A percentile compares a stretch with the other conserved stretches of the same genome.
Evolutionary conservation across 2,113 vertebrate species (phyloP).

Genomic region (Lampris incognitus): DNA sequence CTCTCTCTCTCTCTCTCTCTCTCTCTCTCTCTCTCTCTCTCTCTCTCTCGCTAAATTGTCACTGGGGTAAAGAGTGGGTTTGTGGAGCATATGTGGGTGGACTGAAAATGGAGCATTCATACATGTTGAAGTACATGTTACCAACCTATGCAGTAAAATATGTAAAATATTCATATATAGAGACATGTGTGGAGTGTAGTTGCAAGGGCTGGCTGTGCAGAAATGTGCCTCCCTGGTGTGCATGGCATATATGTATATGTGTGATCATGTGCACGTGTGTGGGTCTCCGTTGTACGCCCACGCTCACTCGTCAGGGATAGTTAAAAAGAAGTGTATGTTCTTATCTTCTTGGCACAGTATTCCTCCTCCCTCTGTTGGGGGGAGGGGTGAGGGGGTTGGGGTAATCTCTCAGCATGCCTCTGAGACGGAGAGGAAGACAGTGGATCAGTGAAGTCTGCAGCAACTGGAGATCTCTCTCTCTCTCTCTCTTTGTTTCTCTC

Average conservation of each 20-base stretch:
- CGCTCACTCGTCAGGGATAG: not conserved
- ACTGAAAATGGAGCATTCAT: slow-evolving; percentile 5
- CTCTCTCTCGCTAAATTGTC: not conserved
- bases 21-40: not conserved
- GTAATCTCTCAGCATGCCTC: slow-evolving; percentile 73
- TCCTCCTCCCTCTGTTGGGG: slow-evolving; percentile 59
- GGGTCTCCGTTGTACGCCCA: not conserved
- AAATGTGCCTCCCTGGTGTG: not conserved
- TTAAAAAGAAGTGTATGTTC: slow-evolving; percentile 44
- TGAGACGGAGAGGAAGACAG: slow-evolving; percentile 59
- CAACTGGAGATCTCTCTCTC: slow-evolving; percentile 50
- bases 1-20: not conserved
- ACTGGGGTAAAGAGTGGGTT: not conserved
- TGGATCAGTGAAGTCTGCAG: slow-evolving; percentile 71
- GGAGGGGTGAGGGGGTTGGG: not conserved
- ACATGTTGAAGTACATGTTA: not conserved
- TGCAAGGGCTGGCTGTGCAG: not conserved
- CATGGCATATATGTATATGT: slow-evolving; percentile 12
- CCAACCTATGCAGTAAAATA: not conserved
- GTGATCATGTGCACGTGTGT: not conserved
- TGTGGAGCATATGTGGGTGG: not conserved
- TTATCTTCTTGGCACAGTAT: slow-evolving; percentile 83
- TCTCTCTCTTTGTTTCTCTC: not conserved
- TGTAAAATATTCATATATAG: slow-evolving; percentile 38
- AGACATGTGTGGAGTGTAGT: not conserved